A percentile compares a stretch with the other conserved stretches of the same genome.
Conservation (phyloP, 2,888 invertebrate species). For the Blomia tropicalis region DNA sequence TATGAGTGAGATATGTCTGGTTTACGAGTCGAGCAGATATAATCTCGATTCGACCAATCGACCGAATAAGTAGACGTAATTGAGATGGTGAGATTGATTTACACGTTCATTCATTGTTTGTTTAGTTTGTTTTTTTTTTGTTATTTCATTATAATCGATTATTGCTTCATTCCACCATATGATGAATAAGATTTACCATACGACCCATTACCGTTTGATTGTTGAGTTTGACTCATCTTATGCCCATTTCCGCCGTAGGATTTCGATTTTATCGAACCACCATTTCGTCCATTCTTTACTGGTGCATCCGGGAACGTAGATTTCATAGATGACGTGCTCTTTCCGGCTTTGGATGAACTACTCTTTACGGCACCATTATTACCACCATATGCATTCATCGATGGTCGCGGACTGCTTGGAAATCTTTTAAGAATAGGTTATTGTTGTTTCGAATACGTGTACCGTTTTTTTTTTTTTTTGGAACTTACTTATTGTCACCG, state of each 20-base stretch:
- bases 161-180: neutral
- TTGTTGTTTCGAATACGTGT: neutral
- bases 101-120: too few relatives aligned
- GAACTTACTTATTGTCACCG: neutral
- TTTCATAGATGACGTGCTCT: neutral
- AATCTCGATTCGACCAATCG: too few relatives aligned
- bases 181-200: neutral
- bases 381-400: conserved; percentile 6
- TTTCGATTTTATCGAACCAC: neutral
- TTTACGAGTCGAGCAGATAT: too few relatives aligned
- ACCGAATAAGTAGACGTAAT: too few relatives aligned
- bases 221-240: neutral
- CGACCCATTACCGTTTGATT: neutral
- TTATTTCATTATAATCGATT: too few relatives aligned
- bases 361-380: neutral
- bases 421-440: neutral
- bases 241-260: neutral
- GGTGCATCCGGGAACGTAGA: neutral
- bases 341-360: neutral
- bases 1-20: too few relatives aligned
- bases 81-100: too few relatives aligned
- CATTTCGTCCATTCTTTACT: neutral
- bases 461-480: too few relatives aligned
- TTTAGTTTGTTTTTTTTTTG: too few relatives aligned
- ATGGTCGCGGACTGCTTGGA: neutral